Evolutionary conservation across 2,113 vertebrate genomes (phyloP).

Genomic region (Mesitornis unicolor): DNA sequence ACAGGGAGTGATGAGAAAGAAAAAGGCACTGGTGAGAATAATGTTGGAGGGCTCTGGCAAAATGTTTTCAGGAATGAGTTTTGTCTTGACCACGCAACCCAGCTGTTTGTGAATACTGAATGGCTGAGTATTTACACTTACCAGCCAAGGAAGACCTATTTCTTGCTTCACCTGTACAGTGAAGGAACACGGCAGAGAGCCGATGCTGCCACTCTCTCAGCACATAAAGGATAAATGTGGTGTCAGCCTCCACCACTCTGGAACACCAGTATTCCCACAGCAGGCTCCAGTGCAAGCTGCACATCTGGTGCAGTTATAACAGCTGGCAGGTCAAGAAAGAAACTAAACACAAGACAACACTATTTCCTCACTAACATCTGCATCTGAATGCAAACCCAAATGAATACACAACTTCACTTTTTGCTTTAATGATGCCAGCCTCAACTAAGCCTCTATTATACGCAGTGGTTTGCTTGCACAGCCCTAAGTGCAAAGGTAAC

Average conservation of each 20-base stretch:
- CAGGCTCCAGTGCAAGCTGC: not conserved
- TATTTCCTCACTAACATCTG: constrained; percentile 37
- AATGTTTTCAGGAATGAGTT: not conserved
- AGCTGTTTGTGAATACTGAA: not conserved
- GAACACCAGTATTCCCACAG: not conserved
- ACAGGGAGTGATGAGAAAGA: not conserved
- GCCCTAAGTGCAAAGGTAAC: constrained; percentile 76
- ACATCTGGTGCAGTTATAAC: constrained; percentile 8
- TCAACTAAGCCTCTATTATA: constrained; percentile 60
- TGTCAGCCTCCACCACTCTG: accelerated
- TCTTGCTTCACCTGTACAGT: not conserved
- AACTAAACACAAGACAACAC: constrained; percentile 28
- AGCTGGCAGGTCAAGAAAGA: constrained; percentile 30
- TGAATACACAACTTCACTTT: constrained; percentile 44
- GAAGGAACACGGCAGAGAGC: not conserved
- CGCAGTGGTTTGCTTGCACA: not conserved
- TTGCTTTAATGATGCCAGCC: constrained; percentile 48
- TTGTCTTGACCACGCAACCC: not conserved
- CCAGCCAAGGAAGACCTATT: not conserved
- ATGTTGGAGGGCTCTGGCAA: not conserved
- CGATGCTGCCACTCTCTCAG: not conserved
- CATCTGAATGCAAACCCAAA: constrained; percentile 27
- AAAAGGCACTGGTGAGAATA: not conserved
- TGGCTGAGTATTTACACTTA: not conserved
- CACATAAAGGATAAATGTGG: not conserved